phyloP scores from a whole-genome alignment of 2,797 vertebrate species.

The Serranus cabrilla region DNA sequence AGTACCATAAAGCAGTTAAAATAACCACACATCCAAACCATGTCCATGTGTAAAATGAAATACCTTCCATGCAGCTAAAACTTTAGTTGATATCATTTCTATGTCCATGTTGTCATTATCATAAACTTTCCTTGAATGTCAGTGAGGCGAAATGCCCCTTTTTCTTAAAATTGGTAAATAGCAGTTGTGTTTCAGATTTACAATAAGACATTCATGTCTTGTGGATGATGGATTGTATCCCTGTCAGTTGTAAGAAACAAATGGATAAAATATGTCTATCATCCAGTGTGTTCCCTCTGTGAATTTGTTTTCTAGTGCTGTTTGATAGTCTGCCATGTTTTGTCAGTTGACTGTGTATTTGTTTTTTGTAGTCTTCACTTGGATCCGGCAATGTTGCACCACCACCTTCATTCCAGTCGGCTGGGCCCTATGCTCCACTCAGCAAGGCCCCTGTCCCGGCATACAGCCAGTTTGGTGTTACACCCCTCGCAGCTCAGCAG shows the following conservation, averaged over 20 bases:
- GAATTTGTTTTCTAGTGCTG: not conserved
- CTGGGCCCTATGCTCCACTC: constrained; percentile 92
- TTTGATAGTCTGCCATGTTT: not conserved
- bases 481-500: constrained; percentile 89
- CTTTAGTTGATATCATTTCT: not conserved
- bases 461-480: constrained; percentile 93
- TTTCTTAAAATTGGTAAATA: not conserved
- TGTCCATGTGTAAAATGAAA: not conserved
- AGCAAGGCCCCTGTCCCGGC: constrained; percentile 90
- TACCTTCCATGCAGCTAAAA: not conserved
- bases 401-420: constrained; percentile 90
- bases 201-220: not conserved
- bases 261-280: not conserved
- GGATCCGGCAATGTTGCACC: constrained; percentile 85
- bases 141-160: not conserved
- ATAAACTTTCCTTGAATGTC: not conserved
- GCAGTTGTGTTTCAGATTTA: not conserved
- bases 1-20: not conserved
- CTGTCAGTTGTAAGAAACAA: not conserved
- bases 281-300: not conserved
- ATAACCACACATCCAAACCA: not conserved
- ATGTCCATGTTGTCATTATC: not conserved
- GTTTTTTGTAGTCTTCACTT: constrained; percentile 90
- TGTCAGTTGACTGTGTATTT: constrained; percentile 11
- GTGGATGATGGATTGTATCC: not conserved